Conservation (phyloP, 2,888 invertebrate genomes). For the Dusona sp. region DNA sequence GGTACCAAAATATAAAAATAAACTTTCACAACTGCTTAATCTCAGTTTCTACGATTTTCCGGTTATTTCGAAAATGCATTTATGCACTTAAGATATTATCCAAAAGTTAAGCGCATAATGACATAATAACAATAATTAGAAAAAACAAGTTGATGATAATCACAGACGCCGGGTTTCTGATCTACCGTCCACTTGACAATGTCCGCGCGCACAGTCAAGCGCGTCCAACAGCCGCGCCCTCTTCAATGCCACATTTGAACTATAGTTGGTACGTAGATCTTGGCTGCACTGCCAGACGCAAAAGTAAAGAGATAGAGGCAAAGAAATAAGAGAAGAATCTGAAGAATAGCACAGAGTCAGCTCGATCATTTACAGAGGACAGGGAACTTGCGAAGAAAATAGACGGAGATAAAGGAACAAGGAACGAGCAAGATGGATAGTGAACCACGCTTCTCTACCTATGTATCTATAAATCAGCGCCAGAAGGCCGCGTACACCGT, state of each 20-base stretch:
- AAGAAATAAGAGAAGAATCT: background rate
- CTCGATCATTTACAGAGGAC: slow-evolving; percentile 33
- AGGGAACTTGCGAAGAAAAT: slow-evolving; percentile 19
- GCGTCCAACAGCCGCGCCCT: slow-evolving; percentile 38
- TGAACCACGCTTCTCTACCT: background rate
- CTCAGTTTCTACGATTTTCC: background rate
- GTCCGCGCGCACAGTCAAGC: slow-evolving; percentile 17
- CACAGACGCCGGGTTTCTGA: slow-evolving; percentile 12
- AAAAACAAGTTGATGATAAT: background rate
- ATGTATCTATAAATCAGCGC: slow-evolving; percentile 16
- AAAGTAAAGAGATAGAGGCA: background rate
- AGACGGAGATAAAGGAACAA: slow-evolving; percentile 20
- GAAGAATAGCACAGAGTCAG: background rate
- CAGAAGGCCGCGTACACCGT: slow-evolving; percentile 10
- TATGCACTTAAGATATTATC: background rate
- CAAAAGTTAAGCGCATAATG: background rate
- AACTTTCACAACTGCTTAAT: background rate
- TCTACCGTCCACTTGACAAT: slow-evolving; percentile 2
- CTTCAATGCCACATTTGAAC: slow-evolving; percentile 10
- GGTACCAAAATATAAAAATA: background rate
- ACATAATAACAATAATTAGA: background rate
- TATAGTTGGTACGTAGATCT: slow-evolving; percentile 10
- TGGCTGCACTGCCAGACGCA: background rate
- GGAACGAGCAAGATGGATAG: slow-evolving; percentile 49
- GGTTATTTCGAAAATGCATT: background rate